phyloP scores from a whole-genome alignment of 2,113 vertebrate genomes.

The Mystacornis crossleyi region DNA sequence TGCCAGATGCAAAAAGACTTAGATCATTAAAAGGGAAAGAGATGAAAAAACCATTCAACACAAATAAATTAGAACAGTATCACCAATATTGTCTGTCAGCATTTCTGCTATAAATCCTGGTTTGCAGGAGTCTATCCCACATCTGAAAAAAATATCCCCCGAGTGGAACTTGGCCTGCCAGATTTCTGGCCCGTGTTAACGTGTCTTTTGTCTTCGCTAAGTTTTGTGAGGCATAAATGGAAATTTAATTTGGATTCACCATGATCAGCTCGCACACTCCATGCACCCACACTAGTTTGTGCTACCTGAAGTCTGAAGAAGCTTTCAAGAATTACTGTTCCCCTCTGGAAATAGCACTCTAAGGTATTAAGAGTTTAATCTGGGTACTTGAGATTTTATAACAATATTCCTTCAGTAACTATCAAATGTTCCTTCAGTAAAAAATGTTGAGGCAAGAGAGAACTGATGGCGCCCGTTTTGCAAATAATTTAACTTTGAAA shows the following conservation, averaged over 20 bases:
- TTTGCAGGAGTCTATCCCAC: background rate
- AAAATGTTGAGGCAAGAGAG: background rate
- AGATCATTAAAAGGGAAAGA: conserved; percentile 68
- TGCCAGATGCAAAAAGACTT: conserved; percentile 65
- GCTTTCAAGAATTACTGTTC: background rate
- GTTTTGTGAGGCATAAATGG: conserved; percentile 19
- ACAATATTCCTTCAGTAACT: background rate
- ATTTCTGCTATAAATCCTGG: conserved; percentile 33
- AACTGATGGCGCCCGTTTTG: background rate
- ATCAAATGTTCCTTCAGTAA: background rate
- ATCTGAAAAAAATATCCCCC: conserved; percentile 45
- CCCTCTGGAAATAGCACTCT: background rate
- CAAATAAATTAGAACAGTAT: conserved; percentile 60
- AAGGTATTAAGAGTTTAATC: background rate
- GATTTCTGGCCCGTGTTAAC: conserved; percentile 16
- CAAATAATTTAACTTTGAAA: background rate
- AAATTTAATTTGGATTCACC: conserved; percentile 12
- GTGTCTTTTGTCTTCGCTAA: conserved; percentile 7
- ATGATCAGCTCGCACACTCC: background rate
- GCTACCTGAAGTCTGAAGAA: background rate
- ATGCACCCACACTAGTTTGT: background rate
- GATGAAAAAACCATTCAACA: conserved; percentile 47
- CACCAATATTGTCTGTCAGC: conserved; percentile 27
- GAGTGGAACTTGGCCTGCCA: conserved; percentile 31
- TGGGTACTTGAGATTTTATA: background rate